Base-by-base conservation (phyloP, 2,113 vertebrate species). In the Narcine bancroftii region DNA sequence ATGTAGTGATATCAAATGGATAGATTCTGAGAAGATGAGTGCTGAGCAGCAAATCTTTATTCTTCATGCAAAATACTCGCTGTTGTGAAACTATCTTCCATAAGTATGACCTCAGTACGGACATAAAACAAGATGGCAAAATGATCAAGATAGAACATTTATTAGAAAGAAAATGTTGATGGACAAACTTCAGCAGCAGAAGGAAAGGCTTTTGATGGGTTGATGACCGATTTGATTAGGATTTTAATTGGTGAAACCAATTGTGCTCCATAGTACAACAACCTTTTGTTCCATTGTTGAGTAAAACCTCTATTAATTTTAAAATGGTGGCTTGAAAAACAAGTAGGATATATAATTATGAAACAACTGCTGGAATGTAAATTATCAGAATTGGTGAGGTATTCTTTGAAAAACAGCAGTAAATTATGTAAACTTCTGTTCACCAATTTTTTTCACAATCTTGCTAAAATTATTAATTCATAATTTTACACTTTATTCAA, bases 1-100 rank as follows among this genome's bases (percentile, higher is more conserved):
- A 99, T 99, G 98, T 99, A 97, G 97, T 94, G 95, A 96, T 96
- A 96, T 95, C 96, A 93, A 95, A 95, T 93, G 94, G 95, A 95
- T 94, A 71, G 9, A 94, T 93, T 96, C 94, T 95, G 95, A 95
- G 95, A 95, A 94, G 93, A 96, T 92, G 94, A 95, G 94, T 95
- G 94, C 95, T 95, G 95, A 95, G 95, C 96, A 95, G 96, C 95
- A 94, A 97, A 95, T 93, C 93, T 69, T 95, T 94, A 95, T 94
- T 95, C 95, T 96, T 97, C 94, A 94, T 96, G 97, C 95, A 96
- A 95, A 95, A 95, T 95, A 92, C 92, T 96, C 95, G 96, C 96
- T 94, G 95, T 96, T 95, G 92, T 94, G 94, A 93, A 94, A 94
- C 93, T 94, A 94, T 96, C 95, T 96, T 96, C 96, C 95, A 94